Evolutionary conservation across 2,113 vertebrate species (phyloP).

Genomic region (Anthoscopus minutus): DNA sequence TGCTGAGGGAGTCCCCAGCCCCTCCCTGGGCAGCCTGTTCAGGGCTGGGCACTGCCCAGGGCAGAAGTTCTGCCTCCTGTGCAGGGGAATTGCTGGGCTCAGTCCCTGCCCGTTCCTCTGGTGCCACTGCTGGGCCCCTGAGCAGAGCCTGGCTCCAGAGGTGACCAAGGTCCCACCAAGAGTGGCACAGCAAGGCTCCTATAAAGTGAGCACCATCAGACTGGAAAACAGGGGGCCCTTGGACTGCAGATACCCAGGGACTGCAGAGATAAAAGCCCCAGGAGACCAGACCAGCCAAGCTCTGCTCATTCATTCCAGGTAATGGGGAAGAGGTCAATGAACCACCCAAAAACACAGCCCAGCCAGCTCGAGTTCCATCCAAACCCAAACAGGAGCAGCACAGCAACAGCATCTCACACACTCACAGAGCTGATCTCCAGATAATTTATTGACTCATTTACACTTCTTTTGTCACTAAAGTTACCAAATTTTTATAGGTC

Average conservation of each 20-base stretch:
- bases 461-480: neutral
- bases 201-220: neutral
- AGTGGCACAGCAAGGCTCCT: neutral
- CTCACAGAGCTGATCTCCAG: neutral
- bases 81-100: neutral
- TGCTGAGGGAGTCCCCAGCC: no score
- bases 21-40: no score
- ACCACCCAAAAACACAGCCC: neutral
- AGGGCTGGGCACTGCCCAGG: no score
- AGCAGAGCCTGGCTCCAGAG: neutral
- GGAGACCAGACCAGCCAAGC: neutral
- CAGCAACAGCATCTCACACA: neutral
- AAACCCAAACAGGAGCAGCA: neutral
- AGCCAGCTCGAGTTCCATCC: fast-evolving
- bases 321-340: neutral
- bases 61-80: neutral
- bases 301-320: neutral
- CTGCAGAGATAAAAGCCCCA: neutral
- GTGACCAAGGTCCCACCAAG: neutral
- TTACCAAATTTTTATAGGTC: neutral
- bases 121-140: neutral
- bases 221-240: fast-evolving
- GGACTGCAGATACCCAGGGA: neutral
- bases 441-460: neutral
- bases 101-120: neutral